A percentile compares a stretch with the other conserved stretches of the same genome.
These are phyloP conservation scores for Gopherus evgoodei DNA, from an alignment of 2,113 vertebrate species.

Conservation along the genomic window DNA sequence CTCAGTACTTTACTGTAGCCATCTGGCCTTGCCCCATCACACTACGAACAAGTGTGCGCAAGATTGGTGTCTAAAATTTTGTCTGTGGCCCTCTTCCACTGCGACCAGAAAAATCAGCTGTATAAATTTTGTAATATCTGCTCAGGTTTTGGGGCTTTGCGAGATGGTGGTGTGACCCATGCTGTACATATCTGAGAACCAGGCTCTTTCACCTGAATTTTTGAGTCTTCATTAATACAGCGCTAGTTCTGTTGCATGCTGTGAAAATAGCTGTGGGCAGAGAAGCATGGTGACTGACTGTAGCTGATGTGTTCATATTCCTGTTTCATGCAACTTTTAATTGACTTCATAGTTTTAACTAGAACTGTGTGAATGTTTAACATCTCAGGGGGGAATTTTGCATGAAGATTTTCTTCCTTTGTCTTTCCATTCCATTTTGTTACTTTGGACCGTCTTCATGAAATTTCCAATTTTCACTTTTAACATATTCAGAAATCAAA, in stretches of 20 bases:
- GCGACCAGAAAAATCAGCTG: neutral
- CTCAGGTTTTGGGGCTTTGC: neutral
- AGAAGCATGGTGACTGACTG: neutral
- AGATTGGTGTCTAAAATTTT: neutral
- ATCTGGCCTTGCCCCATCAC: no score
- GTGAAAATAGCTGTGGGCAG: neutral
- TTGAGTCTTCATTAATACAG: neutral
- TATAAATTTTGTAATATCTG: neutral
- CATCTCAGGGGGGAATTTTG: neutral
- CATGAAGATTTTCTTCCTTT: neutral
- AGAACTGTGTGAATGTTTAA: neutral
- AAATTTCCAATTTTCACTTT: neutral
- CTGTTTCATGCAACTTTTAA: neutral
- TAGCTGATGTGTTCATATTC: neutral
- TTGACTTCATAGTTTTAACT: neutral
- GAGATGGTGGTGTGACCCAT: neutral
- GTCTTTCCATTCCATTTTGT: neutral
- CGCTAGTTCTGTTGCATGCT: neutral
- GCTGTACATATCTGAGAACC: neutral
- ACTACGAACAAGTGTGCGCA: neutral
- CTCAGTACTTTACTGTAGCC: no score
- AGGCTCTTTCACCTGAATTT: neutral
- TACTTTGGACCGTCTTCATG: neutral
- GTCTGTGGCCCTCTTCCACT: neutral
- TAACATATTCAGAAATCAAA: neutral